Evolutionary conservation across 2,113 vertebrate genomes (phyloP).

Genomic region (Lepus americanus): DNA sequence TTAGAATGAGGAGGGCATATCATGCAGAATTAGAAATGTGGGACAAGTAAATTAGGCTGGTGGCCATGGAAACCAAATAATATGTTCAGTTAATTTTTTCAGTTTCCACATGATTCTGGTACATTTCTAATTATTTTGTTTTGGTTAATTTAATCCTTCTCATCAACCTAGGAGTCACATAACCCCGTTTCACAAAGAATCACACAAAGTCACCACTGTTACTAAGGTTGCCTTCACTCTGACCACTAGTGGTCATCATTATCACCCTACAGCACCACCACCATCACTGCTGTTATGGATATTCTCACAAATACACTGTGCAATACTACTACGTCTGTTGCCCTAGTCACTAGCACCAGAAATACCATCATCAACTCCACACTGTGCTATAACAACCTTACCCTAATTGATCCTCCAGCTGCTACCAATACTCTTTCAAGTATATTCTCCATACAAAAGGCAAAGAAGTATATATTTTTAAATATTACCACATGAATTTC

Average conservation of each 20-base stretch:
- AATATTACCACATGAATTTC: background rate
- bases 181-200: background rate
- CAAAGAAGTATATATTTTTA: background rate
- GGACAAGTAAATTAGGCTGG: background rate
- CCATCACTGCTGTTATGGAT: rapidly evolving
- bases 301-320: too few relatives aligned
- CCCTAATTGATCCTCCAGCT: background rate
- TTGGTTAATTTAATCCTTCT: background rate
- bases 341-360: background rate
- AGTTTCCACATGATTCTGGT: background rate
- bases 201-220: background rate
- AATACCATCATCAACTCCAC: background rate
- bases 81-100: background rate
- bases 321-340: background rate
- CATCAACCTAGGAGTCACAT: too few relatives aligned
- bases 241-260: too few relatives aligned
- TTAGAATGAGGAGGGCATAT: background rate
- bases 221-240: too few relatives aligned
- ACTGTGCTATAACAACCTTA: background rate
- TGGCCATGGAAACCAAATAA: background rate
- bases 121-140: background rate
- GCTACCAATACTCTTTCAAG: background rate
- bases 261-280: background rate
- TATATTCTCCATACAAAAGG: background rate
- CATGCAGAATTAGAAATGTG: background rate